Evolutionary conservation across 64 coral and sea anemone species (phyloP), one percentile per base, ranked within the genome.

Genomic region (Montipora foliosa): DNA sequence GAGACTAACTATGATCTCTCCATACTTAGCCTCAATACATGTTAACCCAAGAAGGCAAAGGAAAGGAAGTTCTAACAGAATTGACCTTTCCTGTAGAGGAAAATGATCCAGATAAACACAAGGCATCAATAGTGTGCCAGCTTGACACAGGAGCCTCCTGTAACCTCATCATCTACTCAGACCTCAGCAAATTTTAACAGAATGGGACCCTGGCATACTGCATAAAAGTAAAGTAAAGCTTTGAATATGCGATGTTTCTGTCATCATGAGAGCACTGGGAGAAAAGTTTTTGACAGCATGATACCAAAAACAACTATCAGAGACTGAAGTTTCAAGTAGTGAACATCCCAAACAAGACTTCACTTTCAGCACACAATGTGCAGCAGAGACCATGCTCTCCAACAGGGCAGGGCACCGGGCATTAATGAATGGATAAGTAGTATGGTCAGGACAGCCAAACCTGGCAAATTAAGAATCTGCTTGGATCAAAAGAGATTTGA

Each of bases 111-210:
- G 76, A 66, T 22, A 90, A 79, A 53, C 37, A 90, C 58, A 79
- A 81, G 29, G 68, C 70, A 49, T 6, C 17, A 5, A 67, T 67
- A 14, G 78, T 72, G 73, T 66, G 88, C 10, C 76, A 90, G 49
- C 53, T 78, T 78, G 76, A 64, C 74, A 45, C 75, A 78, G 52
- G 75, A n/a, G 79, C 79, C 15, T 50, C 79, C 8, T 81, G 44
- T 81, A 11, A 89, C 19, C 72, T 77, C 60, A 91, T 91, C 55
- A 81, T 61, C 16, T 68, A 91, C 62, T 47, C 68, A 91, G 57
- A 91, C 75, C 89, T 81, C 58, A 49, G 68, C n/a, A 80, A 73
- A 76, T 62, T 91, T 24, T 72, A 81, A 81, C 89, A 91, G 80
- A 61, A 91, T 71, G 77, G 76, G 48, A 21, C 67, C 24, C 89